These are phyloP conservation scores for Euphonia xanthogaster DNA, from an alignment of 2,797 vertebrate genomes.

Conservation along the genomic window DNA sequence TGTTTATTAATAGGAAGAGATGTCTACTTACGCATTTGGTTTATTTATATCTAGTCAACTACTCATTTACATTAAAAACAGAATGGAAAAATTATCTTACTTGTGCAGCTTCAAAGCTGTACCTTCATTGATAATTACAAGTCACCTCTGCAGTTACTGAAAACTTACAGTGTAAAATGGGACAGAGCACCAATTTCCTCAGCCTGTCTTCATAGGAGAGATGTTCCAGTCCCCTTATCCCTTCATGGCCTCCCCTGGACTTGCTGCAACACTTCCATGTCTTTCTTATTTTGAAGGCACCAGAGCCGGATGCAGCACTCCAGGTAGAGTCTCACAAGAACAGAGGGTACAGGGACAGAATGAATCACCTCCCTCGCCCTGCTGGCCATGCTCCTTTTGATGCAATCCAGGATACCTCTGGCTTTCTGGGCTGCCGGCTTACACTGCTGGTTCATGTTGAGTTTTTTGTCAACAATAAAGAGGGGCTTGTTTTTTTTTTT, in stretches of 20 bases:
- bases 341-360: not conserved
- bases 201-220: not conserved
- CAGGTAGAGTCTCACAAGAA: not conserved
- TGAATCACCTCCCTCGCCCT: accelerated
- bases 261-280: not conserved
- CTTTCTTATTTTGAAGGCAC: not conserved
- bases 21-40: not conserved
- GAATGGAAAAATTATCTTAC: not conserved
- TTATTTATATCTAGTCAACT: constrained; percentile 37
- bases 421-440: not conserved
- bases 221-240: not conserved
- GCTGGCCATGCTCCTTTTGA: not conserved
- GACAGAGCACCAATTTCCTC: not conserved
- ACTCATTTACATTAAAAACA: not conserved
- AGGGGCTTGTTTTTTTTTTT: accelerated
- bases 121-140: not conserved
- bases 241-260: not conserved
- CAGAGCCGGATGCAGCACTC: not conserved
- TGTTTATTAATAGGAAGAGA: not conserved
- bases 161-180: not conserved
- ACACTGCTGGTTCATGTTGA: not conserved
- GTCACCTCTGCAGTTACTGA: not conserved
- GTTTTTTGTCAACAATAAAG: not conserved
- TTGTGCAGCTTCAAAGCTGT: not conserved
- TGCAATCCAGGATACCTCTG: not conserved